Conservation (phyloP, 2,113 vertebrate genomes). For the Vidua chalybeata region DNA sequence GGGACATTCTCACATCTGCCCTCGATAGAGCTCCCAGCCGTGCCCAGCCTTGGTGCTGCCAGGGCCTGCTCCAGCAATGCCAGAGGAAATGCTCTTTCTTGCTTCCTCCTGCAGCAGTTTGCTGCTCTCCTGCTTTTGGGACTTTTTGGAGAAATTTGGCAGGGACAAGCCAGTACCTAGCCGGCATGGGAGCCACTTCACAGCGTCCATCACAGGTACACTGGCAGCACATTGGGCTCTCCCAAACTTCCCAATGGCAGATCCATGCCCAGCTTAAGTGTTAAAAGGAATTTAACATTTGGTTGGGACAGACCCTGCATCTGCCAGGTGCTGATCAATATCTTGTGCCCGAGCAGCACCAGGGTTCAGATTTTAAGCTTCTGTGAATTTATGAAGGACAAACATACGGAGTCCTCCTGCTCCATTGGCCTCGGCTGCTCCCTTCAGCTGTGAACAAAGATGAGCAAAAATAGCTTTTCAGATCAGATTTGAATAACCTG, state of each 20-base stretch:
- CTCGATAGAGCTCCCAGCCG: accelerated
- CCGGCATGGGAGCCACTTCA: background rate
- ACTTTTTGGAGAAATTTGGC: background rate
- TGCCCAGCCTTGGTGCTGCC: background rate
- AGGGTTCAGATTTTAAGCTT: background rate
- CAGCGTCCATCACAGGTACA: accelerated
- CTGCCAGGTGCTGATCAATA: accelerated
- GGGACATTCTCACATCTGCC: background rate
- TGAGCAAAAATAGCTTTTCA: conserved; percentile 36
- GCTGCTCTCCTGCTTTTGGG: background rate
- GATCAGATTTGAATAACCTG: conserved; percentile 15
- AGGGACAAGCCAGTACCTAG: background rate
- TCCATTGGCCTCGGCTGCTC: conserved; percentile 3
- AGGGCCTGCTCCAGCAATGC: background rate
- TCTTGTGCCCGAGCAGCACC: background rate
- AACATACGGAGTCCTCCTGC: background rate
- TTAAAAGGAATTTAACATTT: background rate
- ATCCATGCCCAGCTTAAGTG: accelerated
- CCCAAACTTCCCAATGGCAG: background rate
- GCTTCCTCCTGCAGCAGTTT: background rate
- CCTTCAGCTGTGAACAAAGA: conserved; percentile 13
- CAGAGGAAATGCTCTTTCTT: background rate
- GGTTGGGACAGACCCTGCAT: background rate
- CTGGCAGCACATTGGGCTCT: accelerated
- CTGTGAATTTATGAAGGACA: background rate